Percentiles rank a stretch among this genome's conserved stretches.
phyloP scores from a whole-genome alignment of 1,140 invertebrate species.

The Drosophila tani region DNA sequence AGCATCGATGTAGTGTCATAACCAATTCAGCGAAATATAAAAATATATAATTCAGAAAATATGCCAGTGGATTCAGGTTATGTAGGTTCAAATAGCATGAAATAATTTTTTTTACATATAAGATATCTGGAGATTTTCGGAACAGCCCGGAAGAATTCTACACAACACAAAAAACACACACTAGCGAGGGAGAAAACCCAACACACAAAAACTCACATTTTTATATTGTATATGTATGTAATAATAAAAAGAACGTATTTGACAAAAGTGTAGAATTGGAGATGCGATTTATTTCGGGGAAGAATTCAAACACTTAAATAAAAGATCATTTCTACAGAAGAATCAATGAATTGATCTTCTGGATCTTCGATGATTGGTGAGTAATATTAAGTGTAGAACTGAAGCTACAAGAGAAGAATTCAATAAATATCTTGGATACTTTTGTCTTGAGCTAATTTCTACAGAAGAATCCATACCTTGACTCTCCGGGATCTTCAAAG shows the following conservation, averaged over 20 bases:
- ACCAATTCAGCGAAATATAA: no score
- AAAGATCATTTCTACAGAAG: no score
- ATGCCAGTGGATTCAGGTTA: background rate
- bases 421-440: constrained; percentile 49
- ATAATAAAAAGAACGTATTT: constrained; percentile 61
- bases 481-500: background rate
- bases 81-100: background rate
- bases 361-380: background rate
- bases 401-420: background rate
- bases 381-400: background rate
- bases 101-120: background rate
- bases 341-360: background rate
- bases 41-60: background rate
- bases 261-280: constrained; percentile 59
- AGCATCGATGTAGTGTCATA: no score
- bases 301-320: background rate
- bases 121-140: constrained; percentile 12
- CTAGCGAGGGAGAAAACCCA: constrained; percentile 43
- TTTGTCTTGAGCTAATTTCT: background rate
- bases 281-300: constrained; percentile 46
- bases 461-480: background rate
- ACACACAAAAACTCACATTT: constrained; percentile 57
- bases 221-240: constrained; percentile 68
- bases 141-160: constrained; percentile 32
- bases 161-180: constrained; percentile 44